A percentile compares a stretch with the other conserved stretches of the same genome.
phyloP scores from a whole-genome alignment of 2,888 invertebrate genomes.

The Polydesmus complanatus region DNA sequence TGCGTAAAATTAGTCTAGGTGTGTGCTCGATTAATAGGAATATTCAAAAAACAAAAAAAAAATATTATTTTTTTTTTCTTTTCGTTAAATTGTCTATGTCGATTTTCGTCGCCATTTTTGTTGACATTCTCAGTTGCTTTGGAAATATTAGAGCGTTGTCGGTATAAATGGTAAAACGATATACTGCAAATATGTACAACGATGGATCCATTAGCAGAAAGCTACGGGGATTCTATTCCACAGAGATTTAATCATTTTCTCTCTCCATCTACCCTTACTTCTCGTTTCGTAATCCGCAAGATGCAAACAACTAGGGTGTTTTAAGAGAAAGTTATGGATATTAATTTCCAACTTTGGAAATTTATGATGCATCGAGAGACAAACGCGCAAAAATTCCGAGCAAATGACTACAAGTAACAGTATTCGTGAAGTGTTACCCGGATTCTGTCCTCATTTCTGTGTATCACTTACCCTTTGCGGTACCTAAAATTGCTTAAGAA shows the following conservation, averaged over 20 bases:
- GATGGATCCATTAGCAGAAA: background rate
- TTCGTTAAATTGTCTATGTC: background rate
- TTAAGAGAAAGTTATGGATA: background rate
- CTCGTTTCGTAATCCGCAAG: background rate
- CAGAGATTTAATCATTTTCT: background rate
- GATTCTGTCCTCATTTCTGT: too few species aligned
- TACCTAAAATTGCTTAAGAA: too few species aligned
- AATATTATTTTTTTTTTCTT: too few species aligned
- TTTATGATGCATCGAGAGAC: background rate
- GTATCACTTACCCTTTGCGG: background rate
- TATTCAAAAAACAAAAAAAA: too few species aligned
- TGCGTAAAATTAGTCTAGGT: too few species aligned
- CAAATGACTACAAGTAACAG: too few species aligned
- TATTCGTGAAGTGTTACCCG: too few species aligned
- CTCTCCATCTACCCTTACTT: background rate
- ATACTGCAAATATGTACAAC: background rate
- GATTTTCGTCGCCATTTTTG: background rate
- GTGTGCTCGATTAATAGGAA: too few species aligned
- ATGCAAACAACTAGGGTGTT: background rate
- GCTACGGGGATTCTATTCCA: background rate
- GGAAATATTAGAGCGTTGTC: background rate
- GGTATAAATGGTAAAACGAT: background rate
- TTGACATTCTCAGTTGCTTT: background rate
- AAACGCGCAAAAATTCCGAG: background rate
- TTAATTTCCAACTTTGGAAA: background rate